Conservation (phyloP, 2,113 vertebrate genomes). For the Pycnonotus jocosus region DNA sequence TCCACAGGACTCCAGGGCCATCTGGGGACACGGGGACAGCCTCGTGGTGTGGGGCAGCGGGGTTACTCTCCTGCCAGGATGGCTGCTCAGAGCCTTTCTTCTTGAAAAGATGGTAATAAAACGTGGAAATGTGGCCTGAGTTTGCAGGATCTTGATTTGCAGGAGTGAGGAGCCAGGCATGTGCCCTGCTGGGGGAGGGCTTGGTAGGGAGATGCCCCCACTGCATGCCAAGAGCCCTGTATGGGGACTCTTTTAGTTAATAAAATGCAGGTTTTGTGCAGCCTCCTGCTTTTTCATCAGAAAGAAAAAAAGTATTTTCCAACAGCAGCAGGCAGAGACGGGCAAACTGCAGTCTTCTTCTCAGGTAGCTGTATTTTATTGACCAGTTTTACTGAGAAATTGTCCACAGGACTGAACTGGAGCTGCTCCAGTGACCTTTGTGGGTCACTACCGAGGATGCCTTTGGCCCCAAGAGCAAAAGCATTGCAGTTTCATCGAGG, state of each 20-base stretch:
- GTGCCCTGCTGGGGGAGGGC: background rate
- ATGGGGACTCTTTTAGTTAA: fast-evolving
- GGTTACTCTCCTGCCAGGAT: background rate
- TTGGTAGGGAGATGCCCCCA: background rate
- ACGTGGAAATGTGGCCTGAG: background rate
- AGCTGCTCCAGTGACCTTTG: background rate
- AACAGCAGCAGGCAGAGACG: background rate
- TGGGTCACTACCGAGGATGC: fast-evolving
- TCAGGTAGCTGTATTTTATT: background rate
- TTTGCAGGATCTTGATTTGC: background rate
- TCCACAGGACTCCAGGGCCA: background rate
- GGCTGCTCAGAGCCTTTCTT: background rate
- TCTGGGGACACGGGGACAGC: background rate
- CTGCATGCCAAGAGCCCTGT: fast-evolving
- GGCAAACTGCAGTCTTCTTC: background rate
- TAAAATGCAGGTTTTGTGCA: background rate
- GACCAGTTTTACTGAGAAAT: background rate
- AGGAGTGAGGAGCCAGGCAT: fast-evolving
- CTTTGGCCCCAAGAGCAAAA: background rate
- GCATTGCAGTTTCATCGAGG: fast-evolving
- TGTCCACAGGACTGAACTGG: background rate
- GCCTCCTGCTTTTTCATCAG: background rate
- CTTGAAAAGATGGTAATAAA: background rate
- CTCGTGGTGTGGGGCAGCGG: background rate
- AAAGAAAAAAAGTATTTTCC: background rate